Evolutionary conservation across 2,113 vertebrate genomes (phyloP).

Genomic region (Sinosuthora webbiana): DNA sequence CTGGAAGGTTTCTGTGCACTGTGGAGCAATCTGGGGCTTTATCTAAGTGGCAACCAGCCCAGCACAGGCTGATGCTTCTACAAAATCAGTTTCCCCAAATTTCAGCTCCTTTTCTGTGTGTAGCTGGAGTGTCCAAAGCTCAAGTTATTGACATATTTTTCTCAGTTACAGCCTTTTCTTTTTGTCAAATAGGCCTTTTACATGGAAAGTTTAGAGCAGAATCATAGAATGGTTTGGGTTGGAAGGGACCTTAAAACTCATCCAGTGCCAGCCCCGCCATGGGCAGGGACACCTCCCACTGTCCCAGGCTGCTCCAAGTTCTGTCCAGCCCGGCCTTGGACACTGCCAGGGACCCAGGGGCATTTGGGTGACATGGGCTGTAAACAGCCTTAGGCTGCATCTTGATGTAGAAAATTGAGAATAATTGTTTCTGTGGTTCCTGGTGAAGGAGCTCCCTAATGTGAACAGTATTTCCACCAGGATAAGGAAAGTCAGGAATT

Average conservation of each 20-base stretch:
- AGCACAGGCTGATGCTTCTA: background rate
- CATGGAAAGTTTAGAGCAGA: background rate
- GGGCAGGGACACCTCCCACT: background rate
- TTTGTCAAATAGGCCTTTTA: background rate
- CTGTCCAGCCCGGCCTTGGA: background rate
- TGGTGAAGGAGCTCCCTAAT: background rate
- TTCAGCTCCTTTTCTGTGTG: background rate
- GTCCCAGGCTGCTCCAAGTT: background rate
- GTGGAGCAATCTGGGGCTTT: rapidly evolving
- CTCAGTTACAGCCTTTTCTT: background rate
- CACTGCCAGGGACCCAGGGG: background rate
- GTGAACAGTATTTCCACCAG: background rate
- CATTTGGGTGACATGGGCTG: background rate
- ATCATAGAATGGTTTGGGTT: background rate
- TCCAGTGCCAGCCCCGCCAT: background rate
- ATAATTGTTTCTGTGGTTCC: background rate
- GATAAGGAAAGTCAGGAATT: background rate
- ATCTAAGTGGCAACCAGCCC: background rate
- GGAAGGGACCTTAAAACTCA: background rate
- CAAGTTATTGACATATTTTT: background rate
- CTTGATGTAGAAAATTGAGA: background rate
- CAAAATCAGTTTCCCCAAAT: background rate
- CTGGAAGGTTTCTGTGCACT: background rate
- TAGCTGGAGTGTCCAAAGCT: background rate
- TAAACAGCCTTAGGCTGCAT: background rate